Base-by-base conservation (phyloP, 2,888 invertebrate species). In the Scaptomyza flava region DNA sequence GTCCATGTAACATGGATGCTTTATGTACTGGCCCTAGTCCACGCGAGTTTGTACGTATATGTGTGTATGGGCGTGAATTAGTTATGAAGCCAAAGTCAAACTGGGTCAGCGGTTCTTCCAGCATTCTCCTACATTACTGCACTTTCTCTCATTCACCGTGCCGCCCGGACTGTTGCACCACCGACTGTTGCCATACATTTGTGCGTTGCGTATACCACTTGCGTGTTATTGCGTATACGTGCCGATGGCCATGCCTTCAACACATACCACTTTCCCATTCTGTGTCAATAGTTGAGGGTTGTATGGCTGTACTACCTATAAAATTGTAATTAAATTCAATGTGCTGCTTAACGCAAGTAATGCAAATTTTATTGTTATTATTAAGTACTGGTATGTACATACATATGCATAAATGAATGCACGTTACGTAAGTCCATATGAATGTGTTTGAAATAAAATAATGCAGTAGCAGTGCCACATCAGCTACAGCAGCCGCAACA, bases 41-140 rank as follows among this genome's bases (percentile, higher is more conserved):
- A 61, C 42, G 61, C 42, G 17, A 31, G 51, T 45, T 46, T 43
- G 42, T 57, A 54, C 17, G 63, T 62, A 52, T 43, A 27, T 46
- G 30, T 46, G 58, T 71, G 63, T 68, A 66, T 76, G 69, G 73
- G 68, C 65, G 72, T 89, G 89, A 89, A 89, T 89, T 89, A 89
- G 89, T 89, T 89, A 89, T 89, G 89, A 89, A 88, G 78, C 77
- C 72, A 80, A 85, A 82, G 89, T 84, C 87, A 86, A 89, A 89
- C 79, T 89, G 85, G 90, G 89, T 89, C 89, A 89, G 71, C 69
- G 53, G 56, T 77, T 77, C 77, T 77, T 77, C 70, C 59, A 53
- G 63, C 76, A 59, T 64, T 41, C 65, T 53, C 74, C 47, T 58
- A 27, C 51, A 43, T 46, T 56, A 53, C 60, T 46, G 56, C 53